These are phyloP conservation scores for Ochlodes sylvanus DNA, from an alignment of 2,888 invertebrate genomes.

Conservation along the genomic window DNA sequence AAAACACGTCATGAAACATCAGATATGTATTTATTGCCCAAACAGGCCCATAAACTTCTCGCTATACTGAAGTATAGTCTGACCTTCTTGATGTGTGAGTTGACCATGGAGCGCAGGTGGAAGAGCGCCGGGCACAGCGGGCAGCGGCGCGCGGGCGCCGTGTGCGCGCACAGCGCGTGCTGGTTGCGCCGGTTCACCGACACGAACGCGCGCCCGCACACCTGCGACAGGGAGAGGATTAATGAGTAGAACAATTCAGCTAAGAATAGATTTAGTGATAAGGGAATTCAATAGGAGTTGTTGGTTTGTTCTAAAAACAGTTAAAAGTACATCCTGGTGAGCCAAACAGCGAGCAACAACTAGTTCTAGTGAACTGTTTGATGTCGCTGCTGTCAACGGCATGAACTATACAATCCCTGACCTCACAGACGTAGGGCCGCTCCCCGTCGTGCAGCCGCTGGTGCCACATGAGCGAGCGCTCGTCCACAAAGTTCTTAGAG, in stretches of 20 bases:
- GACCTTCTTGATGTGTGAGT: slow-evolving; percentile 76
- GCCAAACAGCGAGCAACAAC: too few relatives aligned
- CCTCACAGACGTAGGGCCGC: slow-evolving; percentile 68
- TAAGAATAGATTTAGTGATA: too few relatives aligned
- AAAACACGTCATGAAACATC: too few relatives aligned
- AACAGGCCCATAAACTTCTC: too few relatives aligned
- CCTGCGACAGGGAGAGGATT: slow-evolving; percentile 52
- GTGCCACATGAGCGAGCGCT: slow-evolving; percentile 72
- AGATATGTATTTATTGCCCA: too few relatives aligned
- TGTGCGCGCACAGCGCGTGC: slow-evolving; percentile 72
- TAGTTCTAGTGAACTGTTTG: too few relatives aligned
- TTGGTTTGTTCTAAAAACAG: too few relatives aligned
- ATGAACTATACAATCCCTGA: slow-evolving; percentile 40
- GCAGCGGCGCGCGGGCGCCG: slow-evolving; percentile 70
- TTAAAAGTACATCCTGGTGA: too few relatives aligned
- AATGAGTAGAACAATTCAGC: too few relatives aligned
- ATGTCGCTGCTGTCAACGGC: too few relatives aligned
- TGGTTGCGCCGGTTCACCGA: slow-evolving; percentile 73
- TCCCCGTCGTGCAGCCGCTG: slow-evolving; percentile 70
- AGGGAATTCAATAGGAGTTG: too few relatives aligned
- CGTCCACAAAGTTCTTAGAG: slow-evolving; percentile 65
- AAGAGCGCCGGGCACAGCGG: slow-evolving; percentile 79
- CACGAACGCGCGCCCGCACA: slow-evolving; percentile 71
- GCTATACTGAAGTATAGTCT: too few relatives aligned
- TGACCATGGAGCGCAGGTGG: slow-evolving; percentile 78